These are phyloP conservation scores for Homarus americanus DNA, from an alignment of 1,140 invertebrate species.

Conservation along the genomic window DNA sequence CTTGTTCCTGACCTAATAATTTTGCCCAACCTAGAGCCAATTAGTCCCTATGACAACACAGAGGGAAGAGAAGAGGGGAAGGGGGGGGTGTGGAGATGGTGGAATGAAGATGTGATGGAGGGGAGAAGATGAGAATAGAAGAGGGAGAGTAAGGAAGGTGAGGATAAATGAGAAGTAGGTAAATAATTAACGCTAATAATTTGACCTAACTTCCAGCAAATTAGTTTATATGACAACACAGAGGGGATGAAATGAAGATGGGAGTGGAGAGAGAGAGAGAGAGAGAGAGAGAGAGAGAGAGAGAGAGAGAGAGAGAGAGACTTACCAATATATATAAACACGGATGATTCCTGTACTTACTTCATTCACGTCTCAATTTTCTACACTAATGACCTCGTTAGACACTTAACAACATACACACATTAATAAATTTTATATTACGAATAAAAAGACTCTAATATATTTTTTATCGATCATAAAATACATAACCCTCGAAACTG, in stretches of 20 bases:
- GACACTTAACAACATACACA: too few relatives aligned
- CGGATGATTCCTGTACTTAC: too few relatives aligned
- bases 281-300: conserved; percentile 23
- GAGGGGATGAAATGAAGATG: too few relatives aligned
- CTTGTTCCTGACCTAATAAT: conserved; percentile 50
- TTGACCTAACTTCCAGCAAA: too few relatives aligned
- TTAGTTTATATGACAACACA: background rate
- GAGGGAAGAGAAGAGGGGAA: background rate
- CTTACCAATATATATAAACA: too few relatives aligned
- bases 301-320: conserved; percentile 16
- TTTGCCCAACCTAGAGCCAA: conserved; percentile 37
- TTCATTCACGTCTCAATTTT: too few relatives aligned
- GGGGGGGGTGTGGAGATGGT: background rate
- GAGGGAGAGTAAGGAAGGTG: background rate
- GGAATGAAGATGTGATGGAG: background rate
- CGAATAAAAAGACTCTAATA: too few relatives aligned
- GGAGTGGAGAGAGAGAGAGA: background rate
- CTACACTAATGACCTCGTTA: too few relatives aligned
- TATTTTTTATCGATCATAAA: too few relatives aligned
- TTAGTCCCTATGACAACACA: conserved; percentile 50
- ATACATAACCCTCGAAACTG: too few relatives aligned
- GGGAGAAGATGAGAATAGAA: background rate
- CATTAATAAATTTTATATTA: too few relatives aligned
- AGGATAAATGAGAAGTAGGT: background rate
- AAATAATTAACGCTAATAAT: too few relatives aligned